Evolutionary conservation across 2,888 invertebrate species (phyloP).

Genomic region (Thecophora atra): DNA sequence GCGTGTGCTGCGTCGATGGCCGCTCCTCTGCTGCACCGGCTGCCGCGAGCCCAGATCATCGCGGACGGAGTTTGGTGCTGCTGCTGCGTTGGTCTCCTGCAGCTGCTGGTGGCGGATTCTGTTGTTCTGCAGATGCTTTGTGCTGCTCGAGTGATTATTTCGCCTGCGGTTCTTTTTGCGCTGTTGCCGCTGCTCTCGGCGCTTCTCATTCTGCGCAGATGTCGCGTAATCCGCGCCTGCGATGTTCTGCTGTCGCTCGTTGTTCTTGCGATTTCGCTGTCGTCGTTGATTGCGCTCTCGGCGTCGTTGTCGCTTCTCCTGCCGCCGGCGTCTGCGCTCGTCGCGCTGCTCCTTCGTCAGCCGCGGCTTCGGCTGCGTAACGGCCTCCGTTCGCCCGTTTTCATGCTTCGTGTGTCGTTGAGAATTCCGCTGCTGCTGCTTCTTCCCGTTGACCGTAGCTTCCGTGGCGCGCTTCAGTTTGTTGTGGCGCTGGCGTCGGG

Average conservation of each 20-base stretch:
- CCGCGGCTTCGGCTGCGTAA: slow-evolving; percentile 41
- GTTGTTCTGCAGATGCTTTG: slow-evolving; percentile 40
- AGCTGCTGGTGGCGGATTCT: slow-evolving; percentile 40
- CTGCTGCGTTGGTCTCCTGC: slow-evolving; percentile 37
- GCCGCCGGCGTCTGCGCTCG: slow-evolving; percentile 54
- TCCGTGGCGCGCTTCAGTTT: slow-evolving; percentile 59
- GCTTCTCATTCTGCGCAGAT: slow-evolving; percentile 8
- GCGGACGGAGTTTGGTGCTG: too few species aligned
- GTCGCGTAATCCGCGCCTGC: slow-evolving; percentile 22
- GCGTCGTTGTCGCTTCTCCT: slow-evolving; percentile 55
- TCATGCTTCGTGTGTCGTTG: slow-evolving; percentile 55
- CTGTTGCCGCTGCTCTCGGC: slow-evolving; percentile 32
- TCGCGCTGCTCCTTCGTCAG: slow-evolving; percentile 56
- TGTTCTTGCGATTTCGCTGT: slow-evolving; percentile 48
- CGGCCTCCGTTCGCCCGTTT: too few species aligned
- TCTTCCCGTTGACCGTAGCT: slow-evolving; percentile 45
- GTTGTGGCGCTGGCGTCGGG: slow-evolving; percentile 56
- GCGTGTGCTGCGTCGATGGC: slow-evolving; percentile 45
- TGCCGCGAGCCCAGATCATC: slow-evolving; percentile 33
- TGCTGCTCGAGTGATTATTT: slow-evolving; percentile 43
- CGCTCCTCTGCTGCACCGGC: slow-evolving; percentile 41
- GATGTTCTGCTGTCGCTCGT: slow-evolving; percentile 27
- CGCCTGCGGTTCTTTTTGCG: slow-evolving; percentile 44
- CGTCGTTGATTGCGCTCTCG: slow-evolving; percentile 40
- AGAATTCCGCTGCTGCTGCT: slow-evolving; percentile 52